Conservation (phyloP, 2,113 vertebrate genomes). For the Echinops telfairi region DNA sequence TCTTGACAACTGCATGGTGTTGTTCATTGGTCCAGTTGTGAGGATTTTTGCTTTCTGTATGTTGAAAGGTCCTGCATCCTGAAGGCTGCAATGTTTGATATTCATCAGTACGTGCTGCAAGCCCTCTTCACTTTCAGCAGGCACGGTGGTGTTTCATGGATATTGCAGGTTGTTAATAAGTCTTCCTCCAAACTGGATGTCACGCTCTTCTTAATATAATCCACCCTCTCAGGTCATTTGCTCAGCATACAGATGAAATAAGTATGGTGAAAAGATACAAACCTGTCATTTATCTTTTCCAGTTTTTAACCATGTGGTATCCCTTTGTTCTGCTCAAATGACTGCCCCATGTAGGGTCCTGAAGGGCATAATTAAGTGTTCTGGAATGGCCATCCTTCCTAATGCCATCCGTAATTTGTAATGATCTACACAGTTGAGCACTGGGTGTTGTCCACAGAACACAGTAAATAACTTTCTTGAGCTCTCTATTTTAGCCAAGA, state of each 20-base stretch:
- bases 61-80: background rate
- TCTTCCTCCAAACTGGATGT: background rate
- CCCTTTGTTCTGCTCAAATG: background rate
- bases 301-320: background rate
- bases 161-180: background rate
- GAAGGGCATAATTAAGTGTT: background rate
- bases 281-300: background rate
- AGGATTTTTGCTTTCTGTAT: background rate
- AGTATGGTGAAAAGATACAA: background rate
- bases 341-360: background rate
- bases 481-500: background rate
- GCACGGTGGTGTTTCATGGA: background rate
- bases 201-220: background rate
- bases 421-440: background rate
- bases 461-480: background rate
- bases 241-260: background rate
- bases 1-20: background rate
- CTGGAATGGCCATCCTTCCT: background rate
- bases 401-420: background rate
- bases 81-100: background rate
- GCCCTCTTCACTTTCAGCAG: background rate
- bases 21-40: background rate
- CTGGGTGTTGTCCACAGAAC: background rate
- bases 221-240: background rate
- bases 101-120: background rate